Percentiles rank a stretch among this genome's conserved stretches.
These are phyloP conservation scores for Mola mola DNA, from an alignment of 2,113 vertebrate species.

Conservation along the genomic window DNA sequence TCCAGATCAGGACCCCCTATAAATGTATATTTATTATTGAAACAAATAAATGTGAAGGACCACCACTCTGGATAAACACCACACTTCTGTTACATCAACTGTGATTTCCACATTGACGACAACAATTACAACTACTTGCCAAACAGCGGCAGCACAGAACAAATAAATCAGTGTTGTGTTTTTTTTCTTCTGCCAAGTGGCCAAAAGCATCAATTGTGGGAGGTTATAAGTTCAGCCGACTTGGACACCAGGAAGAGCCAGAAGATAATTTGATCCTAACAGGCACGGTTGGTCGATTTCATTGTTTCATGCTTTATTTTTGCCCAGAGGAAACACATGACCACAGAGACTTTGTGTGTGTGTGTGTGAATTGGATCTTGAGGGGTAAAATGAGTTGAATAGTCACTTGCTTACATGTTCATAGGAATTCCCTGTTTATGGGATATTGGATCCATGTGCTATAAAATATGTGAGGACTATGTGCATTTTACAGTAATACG, in stretches of 20 bases:
- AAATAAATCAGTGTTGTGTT: neutral
- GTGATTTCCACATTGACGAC: conserved; percentile 16
- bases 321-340: neutral
- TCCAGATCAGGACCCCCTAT: conserved; percentile 59
- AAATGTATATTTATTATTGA: conserved; percentile 71
- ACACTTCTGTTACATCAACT: conserved; percentile 43
- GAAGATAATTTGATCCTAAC: too few species aligned
- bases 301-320: neutral
- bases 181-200: too few species aligned
- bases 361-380: too few species aligned
- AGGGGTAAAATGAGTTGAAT: too few species aligned
- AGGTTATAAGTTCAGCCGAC: neutral
- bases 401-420: too few species aligned
- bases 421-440: too few species aligned
- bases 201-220: neutral
- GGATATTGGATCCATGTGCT: too few species aligned
- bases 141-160: neutral
- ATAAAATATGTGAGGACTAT: too few species aligned
- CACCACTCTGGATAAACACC: conserved; percentile 15
- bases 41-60: conserved; percentile 39
- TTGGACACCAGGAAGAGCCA: too few species aligned
- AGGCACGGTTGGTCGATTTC: neutral
- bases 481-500: too few species aligned
- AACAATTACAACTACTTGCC: neutral
- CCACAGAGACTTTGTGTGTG: too few species aligned